Percentiles rank a stretch among this genome's conserved stretches.
phyloP scores from a whole-genome alignment of 1,140 invertebrate species.

The Thaumetopoea pityocampa region DNA sequence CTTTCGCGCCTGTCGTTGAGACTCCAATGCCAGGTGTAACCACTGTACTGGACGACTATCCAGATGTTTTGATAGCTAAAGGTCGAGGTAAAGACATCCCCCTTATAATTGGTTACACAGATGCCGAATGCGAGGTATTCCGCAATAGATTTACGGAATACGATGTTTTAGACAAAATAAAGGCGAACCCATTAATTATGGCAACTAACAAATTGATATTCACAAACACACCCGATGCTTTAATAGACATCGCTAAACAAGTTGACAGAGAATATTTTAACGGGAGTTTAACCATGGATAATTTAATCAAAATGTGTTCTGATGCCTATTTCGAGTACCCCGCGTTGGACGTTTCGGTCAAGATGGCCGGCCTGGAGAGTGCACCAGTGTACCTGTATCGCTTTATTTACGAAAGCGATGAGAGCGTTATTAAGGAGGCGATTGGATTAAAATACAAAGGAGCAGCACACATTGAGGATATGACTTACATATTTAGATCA shows the following conservation, averaged over 20 bases:
- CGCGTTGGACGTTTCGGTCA: slow-evolving; percentile 39
- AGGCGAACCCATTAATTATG: slow-evolving; percentile 30
- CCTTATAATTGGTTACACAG: slow-evolving; percentile 48
- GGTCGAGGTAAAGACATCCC: slow-evolving; percentile 46
- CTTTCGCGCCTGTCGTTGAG: slow-evolving; percentile 52
- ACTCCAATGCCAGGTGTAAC: slow-evolving; percentile 34
- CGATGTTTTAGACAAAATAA: slow-evolving; percentile 35
- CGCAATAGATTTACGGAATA: slow-evolving; percentile 38
- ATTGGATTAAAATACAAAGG: slow-evolving; percentile 33
- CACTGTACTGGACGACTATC: slow-evolving; percentile 48
- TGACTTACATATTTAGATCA: slow-evolving; percentile 46
- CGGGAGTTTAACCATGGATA: slow-evolving; percentile 29
- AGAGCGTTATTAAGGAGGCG: slow-evolving; percentile 35
- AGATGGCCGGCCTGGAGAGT: slow-evolving; percentile 21
- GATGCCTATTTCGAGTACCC: slow-evolving; percentile 50
- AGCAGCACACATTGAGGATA: slow-evolving; percentile 51
- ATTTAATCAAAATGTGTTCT: slow-evolving; percentile 37
- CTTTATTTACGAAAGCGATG: slow-evolving; percentile 38
- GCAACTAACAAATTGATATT: slow-evolving; percentile 33
- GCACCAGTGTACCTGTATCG: slow-evolving; percentile 46
- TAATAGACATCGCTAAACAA: slow-evolving; percentile 24
- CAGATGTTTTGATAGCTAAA: slow-evolving; percentile 34
- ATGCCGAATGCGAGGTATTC: slow-evolving; percentile 48
- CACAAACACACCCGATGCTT: slow-evolving; percentile 18
- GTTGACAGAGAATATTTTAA: slow-evolving; percentile 40